Evolutionary conservation across 2,888 invertebrate species (phyloP).

Genomic region (Torymus tubicola): DNA sequence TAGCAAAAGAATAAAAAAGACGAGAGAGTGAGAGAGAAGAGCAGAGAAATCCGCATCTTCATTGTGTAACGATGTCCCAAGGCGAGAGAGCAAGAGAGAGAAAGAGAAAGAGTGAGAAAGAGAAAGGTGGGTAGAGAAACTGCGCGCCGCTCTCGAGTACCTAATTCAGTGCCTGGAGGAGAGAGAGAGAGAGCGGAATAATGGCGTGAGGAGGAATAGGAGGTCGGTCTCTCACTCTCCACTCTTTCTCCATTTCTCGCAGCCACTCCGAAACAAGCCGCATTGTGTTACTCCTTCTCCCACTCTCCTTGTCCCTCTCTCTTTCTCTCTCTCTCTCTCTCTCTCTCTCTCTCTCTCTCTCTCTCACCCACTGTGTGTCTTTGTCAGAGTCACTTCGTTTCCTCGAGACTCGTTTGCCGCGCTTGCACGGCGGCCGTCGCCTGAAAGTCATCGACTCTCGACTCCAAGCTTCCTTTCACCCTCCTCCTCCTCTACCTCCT

Average conservation of each 20-base stretch:
- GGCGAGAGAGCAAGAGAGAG: constrained; percentile 62
- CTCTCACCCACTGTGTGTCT: constrained; percentile 36
- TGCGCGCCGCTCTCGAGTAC: constrained; percentile 63
- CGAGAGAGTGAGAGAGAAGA: constrained; percentile 47
- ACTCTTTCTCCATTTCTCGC: too few relatives aligned
- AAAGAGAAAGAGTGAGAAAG: too few relatives aligned
- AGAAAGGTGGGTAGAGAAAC: constrained; percentile 17
- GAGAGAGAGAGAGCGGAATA: constrained; percentile 4
- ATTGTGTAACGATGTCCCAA: constrained; percentile 70
- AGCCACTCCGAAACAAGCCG: constrained; percentile 57
- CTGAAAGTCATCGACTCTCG: constrained; percentile 26
- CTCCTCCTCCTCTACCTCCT: too few relatives aligned
- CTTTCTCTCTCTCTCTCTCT: too few relatives aligned
- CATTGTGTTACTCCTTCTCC: constrained; percentile 51
- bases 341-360: too few relatives aligned
- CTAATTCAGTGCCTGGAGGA: constrained; percentile 63
- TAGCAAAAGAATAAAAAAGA: constrained; percentile 36
- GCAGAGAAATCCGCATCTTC: constrained; percentile 62
- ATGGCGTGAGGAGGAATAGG: background rate
- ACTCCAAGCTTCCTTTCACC: background rate
- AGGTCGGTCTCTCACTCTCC: background rate
- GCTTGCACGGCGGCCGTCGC: background rate
- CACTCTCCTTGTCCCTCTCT: too few relatives aligned
- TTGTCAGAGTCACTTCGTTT: constrained; percentile 56
- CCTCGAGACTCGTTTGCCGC: constrained; percentile 57